phyloP scores from a whole-genome alignment of 2,888 invertebrate species.

The Nemotelus pantherinus region DNA sequence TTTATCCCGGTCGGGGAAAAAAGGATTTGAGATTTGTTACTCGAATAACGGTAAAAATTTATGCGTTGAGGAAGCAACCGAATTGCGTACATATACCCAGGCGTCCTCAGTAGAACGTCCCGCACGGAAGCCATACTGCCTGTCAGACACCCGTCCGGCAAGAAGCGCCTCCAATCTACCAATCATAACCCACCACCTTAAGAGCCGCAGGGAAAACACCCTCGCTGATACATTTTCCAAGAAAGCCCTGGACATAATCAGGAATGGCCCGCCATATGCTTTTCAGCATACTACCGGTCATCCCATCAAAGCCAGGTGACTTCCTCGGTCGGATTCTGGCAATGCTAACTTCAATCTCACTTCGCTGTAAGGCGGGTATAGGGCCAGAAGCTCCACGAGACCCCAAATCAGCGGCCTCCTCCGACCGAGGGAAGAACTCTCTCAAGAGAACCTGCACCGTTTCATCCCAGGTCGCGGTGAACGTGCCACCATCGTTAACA shows the following conservation, averaged over 20 bases:
- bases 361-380: not conserved
- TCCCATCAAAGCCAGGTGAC: not conserved
- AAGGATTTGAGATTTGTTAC: no score
- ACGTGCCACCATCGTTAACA: not conserved
- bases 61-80: no score
- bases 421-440: not conserved
- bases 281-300: not conserved
- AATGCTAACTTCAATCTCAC: not conserved
- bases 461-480: no score
- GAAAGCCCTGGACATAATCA: not conserved
- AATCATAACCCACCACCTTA: conserved; percentile 1
- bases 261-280: not conserved
- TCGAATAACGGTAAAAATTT: no score
- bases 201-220: not conserved
- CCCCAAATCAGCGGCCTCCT: not conserved
- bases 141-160: not conserved
- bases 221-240: not conserved
- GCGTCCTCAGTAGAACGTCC: not conserved
- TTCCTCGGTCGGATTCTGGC: not conserved
- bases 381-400: not conserved
- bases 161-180: not conserved
- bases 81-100: not conserved
- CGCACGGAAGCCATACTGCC: conserved; percentile 4
- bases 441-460: not conserved
- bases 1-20: no score